These are phyloP conservation scores for Drosophila pegasa DNA, from an alignment of 2,888 invertebrate genomes.

Conservation along the genomic window DNA sequence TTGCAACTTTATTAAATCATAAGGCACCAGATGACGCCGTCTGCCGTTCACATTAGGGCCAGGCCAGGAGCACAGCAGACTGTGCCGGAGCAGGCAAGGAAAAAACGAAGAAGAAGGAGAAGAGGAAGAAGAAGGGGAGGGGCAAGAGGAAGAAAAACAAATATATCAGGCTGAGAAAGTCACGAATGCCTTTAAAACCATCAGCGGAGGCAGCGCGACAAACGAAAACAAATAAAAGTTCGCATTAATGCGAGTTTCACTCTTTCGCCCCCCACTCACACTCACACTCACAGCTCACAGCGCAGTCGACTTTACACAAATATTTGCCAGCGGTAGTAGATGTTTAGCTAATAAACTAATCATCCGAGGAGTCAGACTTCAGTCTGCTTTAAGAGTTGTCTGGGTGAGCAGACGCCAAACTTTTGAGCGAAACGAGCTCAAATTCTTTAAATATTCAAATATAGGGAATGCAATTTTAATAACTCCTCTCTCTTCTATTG, in stretches of 20 bases:
- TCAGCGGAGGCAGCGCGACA: slow-evolving; percentile 5
- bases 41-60: slow-evolving; percentile 42
- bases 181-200: slow-evolving; percentile 12
- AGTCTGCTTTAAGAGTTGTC: background rate
- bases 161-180: slow-evolving; percentile 7
- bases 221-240: slow-evolving; percentile 6
- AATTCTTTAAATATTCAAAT: background rate
- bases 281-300: too few relatives aligned
- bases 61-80: slow-evolving; percentile 9
- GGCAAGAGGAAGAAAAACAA: too few relatives aligned
- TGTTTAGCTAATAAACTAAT: background rate
- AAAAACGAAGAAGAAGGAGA: background rate
- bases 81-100: slow-evolving; percentile 11
- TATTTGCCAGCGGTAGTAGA: slow-evolving; percentile 4
- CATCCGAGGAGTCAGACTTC: background rate
- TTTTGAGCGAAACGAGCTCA: background rate
- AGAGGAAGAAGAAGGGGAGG: too few relatives aligned
- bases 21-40: slow-evolving; percentile 57
- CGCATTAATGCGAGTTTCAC: slow-evolving; percentile 8
- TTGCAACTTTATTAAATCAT: slow-evolving; percentile 55
- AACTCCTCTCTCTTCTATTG: background rate
- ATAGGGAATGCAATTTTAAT: background rate
- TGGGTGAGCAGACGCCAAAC: background rate
- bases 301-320: background rate
- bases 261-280: background rate